phyloP scores from a whole-genome alignment of 2,113 vertebrate species.

The Paradoxurus hermaphroditus region DNA sequence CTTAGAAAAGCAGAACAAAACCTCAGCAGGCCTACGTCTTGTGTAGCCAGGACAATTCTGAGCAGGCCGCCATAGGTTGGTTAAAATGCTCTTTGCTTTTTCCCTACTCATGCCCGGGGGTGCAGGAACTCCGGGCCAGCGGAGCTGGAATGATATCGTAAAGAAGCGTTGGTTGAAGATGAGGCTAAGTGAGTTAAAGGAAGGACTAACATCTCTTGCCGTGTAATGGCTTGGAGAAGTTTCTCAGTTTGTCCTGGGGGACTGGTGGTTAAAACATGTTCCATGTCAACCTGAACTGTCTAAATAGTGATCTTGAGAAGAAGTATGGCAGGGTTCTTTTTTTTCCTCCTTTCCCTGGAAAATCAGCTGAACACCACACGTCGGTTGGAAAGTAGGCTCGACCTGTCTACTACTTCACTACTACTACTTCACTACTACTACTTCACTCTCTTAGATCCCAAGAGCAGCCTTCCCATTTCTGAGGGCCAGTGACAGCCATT shows the following conservation, averaged over 20 bases:
- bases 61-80: neutral
- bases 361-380: neutral
- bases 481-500: neutral
- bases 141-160: neutral
- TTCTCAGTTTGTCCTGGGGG: constrained; percentile 9
- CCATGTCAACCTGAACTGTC: neutral
- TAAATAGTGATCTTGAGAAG: neutral
- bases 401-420: no score
- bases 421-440: no score
- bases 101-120: neutral
- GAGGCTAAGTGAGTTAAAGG: neutral
- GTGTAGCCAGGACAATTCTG: neutral
- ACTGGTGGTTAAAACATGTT: neutral
- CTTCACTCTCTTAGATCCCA: neutral
- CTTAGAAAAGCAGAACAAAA: constrained; percentile 59
- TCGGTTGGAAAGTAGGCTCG: neutral
- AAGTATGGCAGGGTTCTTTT: neutral
- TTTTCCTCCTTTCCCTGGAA: neutral
- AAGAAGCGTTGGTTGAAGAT: constrained; percentile 7
- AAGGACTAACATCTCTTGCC: neutral
- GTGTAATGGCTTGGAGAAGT: neutral
- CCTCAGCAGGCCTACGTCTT: constrained; percentile 36
- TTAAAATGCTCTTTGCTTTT: neutral
- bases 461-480: neutral
- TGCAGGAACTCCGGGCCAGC: neutral